Evolutionary conservation across 2,113 vertebrate genomes (phyloP).

Genomic region (Motacilla alba): DNA sequence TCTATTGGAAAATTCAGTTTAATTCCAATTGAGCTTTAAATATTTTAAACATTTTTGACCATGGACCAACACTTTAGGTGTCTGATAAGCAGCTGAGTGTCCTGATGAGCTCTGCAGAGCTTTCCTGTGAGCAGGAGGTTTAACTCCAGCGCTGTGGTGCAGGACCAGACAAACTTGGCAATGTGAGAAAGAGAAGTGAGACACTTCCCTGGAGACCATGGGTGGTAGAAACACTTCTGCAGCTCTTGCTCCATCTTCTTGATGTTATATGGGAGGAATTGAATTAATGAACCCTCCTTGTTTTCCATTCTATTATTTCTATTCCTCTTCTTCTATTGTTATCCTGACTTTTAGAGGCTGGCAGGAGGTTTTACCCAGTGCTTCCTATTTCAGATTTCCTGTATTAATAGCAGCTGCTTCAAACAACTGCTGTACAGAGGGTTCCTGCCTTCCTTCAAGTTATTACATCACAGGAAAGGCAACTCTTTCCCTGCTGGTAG

Average conservation of each 20-base stretch:
- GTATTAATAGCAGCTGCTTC: neutral
- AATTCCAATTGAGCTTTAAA: neutral
- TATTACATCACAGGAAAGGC: neutral
- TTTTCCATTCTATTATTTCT: neutral
- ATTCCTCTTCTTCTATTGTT: neutral
- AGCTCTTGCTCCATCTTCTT: neutral
- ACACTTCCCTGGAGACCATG: accelerated
- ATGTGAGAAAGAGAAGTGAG: neutral
- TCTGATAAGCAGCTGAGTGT: neutral
- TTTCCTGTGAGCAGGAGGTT: neutral
- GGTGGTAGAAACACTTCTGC: neutral
- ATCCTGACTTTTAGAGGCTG: neutral
- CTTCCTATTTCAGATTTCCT: neutral
- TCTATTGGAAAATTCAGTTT: neutral
- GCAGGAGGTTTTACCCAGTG: neutral
- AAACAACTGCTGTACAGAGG: neutral
- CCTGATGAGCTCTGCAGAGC: neutral
- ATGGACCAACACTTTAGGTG: accelerated
- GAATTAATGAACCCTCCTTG: neutral
- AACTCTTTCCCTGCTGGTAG: neutral
- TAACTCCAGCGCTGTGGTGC: neutral
- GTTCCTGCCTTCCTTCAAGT: neutral
- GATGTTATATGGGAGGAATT: neutral
- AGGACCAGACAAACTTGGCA: neutral
- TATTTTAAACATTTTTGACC: neutral